Base-by-base conservation (phyloP, 2,113 vertebrate genomes). In the Junco hyemalis region DNA sequence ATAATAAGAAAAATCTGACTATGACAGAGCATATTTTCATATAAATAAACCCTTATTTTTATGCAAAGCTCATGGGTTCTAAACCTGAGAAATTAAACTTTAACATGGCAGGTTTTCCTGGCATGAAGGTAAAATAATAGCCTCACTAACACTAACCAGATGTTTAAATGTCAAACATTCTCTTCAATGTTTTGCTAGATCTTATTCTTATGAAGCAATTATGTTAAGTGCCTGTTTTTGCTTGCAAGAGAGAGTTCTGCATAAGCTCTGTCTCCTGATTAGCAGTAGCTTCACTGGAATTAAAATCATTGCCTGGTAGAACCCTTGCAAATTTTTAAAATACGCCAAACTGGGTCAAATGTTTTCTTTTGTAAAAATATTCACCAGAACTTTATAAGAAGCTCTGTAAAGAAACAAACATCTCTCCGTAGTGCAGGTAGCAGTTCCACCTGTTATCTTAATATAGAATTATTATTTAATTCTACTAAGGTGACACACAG, bases 101-200 rank as follows among this genome's bases (percentile, higher is more conserved):
- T 53, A 92, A 78, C 47, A 26, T 47, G 22, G 33, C 40, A 68
- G 31, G 24, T 81, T 84, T 65, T 92, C 74, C 50, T 93, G 83
- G 88, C 81, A 74, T 36, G 59, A 72, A 87, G 53, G 94, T 93
- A 86, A 93, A 94, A 92, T 83, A 72, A 88, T 78, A 90, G 69
- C 68, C 44, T 24, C 42, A 21, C 68, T 95, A 95, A 95, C 51
- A 79, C 51, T 79, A 93, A 91, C 91, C 95, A 96, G 86, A 95
- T 95, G 91, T 56, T 91, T 88, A 91, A 91, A 93, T 88, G 73
- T 95, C 86, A 91, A 88, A 79, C 84, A 91, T 84, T 84, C 80
- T 61, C 57, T 91, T 89, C 38, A 87, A 50, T 87, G 77, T n/a
- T 94, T 88, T 78, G 40, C 65, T 92, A 84, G 72, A 72, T 68